phyloP scores from a whole-genome alignment of 2,797 vertebrate genomes.

The Borostomias antarcticus region DNA sequence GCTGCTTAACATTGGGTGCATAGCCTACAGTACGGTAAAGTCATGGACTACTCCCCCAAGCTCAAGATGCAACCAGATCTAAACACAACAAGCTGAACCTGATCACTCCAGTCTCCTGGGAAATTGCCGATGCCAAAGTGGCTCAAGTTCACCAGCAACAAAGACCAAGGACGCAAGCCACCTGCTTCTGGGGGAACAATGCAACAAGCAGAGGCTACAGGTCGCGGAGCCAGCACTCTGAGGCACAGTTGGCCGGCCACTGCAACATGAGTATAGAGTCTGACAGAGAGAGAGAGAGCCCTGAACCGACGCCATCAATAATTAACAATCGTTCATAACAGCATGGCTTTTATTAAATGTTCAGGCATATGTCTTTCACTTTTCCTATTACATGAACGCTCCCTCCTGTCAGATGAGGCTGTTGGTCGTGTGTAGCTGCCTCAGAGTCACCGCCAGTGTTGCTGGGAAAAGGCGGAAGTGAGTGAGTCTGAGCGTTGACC shows the following conservation, averaged over 20 bases:
- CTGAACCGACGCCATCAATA: conserved; percentile 65
- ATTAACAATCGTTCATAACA: conserved; percentile 69
- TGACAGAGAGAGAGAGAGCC: conserved; percentile 64
- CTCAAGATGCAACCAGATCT: conserved; percentile 60
- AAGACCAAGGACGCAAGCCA: conserved; percentile 73
- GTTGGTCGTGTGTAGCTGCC: conserved; percentile 3
- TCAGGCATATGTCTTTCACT: conserved; percentile 34
- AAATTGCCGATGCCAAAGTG: conserved; percentile 68
- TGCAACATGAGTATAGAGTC: conserved; percentile 63
- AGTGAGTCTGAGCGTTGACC: neutral
- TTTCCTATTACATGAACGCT: conserved; percentile 15
- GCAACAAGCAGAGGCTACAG: conserved; percentile 61
- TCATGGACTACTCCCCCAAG: neutral
- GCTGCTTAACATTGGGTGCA: neutral
- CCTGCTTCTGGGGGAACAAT: conserved; percentile 74
- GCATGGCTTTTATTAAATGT: conserved; percentile 59
- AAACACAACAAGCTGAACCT: conserved; percentile 64
- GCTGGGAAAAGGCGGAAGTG: neutral
- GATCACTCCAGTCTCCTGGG: conserved; percentile 68
- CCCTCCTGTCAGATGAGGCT: conserved; percentile 16
- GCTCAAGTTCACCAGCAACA: conserved; percentile 77
- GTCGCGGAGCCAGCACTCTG: conserved; percentile 57
- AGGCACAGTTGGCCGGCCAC: conserved; percentile 47
- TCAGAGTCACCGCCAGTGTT: neutral
- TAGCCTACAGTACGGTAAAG: too few relatives aligned